phyloP scores from a whole-genome alignment of 2,113 vertebrate genomes.

The Indicator maculatus region DNA sequence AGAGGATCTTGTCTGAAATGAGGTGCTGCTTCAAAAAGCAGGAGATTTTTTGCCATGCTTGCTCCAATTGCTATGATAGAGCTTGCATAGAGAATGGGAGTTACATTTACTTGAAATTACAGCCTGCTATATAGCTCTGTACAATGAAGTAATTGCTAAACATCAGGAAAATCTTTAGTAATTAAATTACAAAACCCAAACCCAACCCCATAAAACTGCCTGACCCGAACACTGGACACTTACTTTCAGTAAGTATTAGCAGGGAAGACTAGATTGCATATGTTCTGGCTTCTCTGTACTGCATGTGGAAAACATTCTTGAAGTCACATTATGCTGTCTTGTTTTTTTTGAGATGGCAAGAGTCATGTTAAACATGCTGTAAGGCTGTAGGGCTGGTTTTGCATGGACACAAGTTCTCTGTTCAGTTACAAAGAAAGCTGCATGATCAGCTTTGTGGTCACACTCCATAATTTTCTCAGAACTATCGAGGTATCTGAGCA shows the following conservation, averaged over 20 bases:
- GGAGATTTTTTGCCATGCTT: background rate
- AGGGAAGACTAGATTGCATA: background rate
- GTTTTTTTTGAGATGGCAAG: background rate
- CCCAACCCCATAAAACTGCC: rapidly evolving
- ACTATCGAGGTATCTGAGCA: background rate
- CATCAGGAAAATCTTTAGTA: background rate
- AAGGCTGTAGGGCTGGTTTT: background rate
- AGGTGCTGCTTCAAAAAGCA: background rate
- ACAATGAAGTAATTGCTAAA: background rate
- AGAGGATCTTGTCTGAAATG: background rate
- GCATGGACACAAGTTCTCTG: background rate
- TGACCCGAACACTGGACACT: background rate
- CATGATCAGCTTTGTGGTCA: background rate
- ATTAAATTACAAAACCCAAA: background rate
- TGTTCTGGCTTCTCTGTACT: background rate
- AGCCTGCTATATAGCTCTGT: background rate
- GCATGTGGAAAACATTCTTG: background rate
- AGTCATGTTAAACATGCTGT: background rate
- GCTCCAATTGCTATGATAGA: background rate
- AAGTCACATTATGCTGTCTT: background rate
- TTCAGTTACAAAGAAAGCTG: background rate
- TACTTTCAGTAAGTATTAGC: background rate
- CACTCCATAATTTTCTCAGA: background rate
- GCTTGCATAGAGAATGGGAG: background rate
- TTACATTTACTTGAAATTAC: background rate